A percentile compares a stretch with the other conserved stretches of the same genome.
These are phyloP conservation scores for Brachyrhaphis roseni DNA, from an alignment of 2,797 vertebrate species.

Conservation along the genomic window DNA sequence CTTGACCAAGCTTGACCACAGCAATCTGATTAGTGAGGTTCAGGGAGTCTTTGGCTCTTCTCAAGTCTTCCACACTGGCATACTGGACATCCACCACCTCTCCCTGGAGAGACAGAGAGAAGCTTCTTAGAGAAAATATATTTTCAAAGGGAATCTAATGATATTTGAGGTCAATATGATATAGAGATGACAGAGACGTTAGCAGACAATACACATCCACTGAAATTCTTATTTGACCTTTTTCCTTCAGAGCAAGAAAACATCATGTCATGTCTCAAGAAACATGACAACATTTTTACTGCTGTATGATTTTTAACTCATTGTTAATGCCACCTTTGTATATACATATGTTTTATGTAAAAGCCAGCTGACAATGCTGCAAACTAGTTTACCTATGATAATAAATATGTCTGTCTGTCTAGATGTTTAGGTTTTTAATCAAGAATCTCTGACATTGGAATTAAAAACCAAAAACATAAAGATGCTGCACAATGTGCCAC, in stretches of 20 bases:
- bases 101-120: constrained; percentile 74
- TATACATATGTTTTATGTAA: too few species aligned
- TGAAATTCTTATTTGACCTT: too few species aligned
- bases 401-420: background rate
- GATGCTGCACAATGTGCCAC: background rate
- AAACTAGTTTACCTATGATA: too few species aligned
- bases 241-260: too few species aligned
- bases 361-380: too few species aligned
- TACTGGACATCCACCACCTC: constrained; percentile 91
- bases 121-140: background rate
- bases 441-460: background rate
- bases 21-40: constrained; percentile 89
- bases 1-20: constrained; percentile 89
- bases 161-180: background rate
- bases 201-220: too few species aligned
- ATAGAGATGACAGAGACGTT: background rate
- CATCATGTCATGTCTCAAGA: too few species aligned
- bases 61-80: constrained; percentile 84
- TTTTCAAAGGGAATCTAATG: background rate
- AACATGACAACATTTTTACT: too few species aligned
- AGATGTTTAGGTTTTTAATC: background rate
- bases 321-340: too few species aligned
- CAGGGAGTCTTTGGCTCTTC: constrained; percentile 70
- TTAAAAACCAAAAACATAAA: background rate
- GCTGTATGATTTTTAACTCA: too few species aligned